Evolutionary conservation across 2,113 vertebrate species (phyloP), one percentile per base, ranked within the genome.

Genomic region (Paramormyrops kingsleyae): DNA sequence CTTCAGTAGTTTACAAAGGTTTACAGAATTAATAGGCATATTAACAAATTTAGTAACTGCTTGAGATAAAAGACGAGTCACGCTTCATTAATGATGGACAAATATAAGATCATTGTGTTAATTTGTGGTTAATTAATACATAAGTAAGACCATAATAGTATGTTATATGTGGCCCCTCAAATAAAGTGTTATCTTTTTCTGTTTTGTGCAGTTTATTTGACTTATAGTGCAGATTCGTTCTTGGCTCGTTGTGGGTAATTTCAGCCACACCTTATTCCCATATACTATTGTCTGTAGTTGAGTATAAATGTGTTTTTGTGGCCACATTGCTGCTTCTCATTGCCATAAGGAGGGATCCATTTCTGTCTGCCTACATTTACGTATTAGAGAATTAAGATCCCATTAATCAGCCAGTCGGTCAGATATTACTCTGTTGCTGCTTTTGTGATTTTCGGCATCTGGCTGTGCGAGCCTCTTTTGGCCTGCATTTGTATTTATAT

Each of bases 401-500:
- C 90, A 46, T 74, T 59, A 74, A 44, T 70, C 53, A 85, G 44
- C 80, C 83, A 50, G 27, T 44, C 52, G 15, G 42, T 74, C 53
- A 15, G 27, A 39, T 42, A 70, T 85, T 35, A 74, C 74, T 53
- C 31, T 62, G 56, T 46, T 77, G 44, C 83, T 66, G 42, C 1
- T 66, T 89, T 52, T 44, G 12, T 89, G 52, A 77, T 42, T 31
- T 31, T 9, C 0, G 19, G 42, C 3, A 47, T 89, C 86, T 9
- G 24, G 59, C 46, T 27, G 46, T 19, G 24, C 35, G 15, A 31
- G 83, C 27, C 56, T 70, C 59, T 87, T 70, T 84, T 70, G 66
- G 59, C 86, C 49, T 53, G 56, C 77, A 19, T 90, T 80, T 83
- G 90, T 91, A 90, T 90, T 89, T 91, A 90, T 91, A 88, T 91